Evolutionary conservation across 2,888 invertebrate species (phyloP), one percentile per base, ranked within the genome.

Genomic region (Luffia ferchaultella): DNA sequence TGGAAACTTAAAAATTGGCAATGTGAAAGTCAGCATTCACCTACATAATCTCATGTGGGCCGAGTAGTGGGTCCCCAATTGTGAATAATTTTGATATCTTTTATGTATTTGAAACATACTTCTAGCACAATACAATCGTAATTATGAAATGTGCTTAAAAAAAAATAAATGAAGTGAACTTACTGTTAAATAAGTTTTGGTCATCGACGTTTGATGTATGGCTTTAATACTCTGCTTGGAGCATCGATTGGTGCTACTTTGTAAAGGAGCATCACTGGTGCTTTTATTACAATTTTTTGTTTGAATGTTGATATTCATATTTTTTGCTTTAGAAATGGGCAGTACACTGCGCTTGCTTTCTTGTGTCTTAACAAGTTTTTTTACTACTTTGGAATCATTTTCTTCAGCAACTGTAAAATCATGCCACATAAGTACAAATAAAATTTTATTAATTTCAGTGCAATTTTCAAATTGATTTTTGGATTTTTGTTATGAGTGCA

Each of bases 321-420:
- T 30, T 30, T 30, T 30, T 3, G 30, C 30, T 30, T 30, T 30
- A 12, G 30, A 30, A 7, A 30, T 7, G 12, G 30, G 44, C 41
- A 52, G 5, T 16, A 58, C 48, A 9, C 49, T 18, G 55, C n/a
- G n/a, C n/a, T 64, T 70, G 1, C 50, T 48, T 45, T 64, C 65
- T 44, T 52, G 51, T 50, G 63, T 62, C 18, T 67, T 68, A 55
- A 51, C 70, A 46, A 53, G 54, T 53, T 67, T 70, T 53, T 65
- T 68, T 55, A 51, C 20, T 48, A 49, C 53, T 52, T 64, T 67
- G 51, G 51, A 55, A 54, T 62, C 65, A 52, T 46, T 60, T 62
- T 70, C 74, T 1, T 52, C 55, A 41, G 60, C 53, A 49, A 58
- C 72, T n/a, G n/a, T 30, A 30, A 30, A 30, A 12, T 30, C 30